A percentile compares a stretch with the other conserved stretches of the same genome.
Conservation (phyloP, 2,113 vertebrate species). For the Mus spicilegus region DNA sequence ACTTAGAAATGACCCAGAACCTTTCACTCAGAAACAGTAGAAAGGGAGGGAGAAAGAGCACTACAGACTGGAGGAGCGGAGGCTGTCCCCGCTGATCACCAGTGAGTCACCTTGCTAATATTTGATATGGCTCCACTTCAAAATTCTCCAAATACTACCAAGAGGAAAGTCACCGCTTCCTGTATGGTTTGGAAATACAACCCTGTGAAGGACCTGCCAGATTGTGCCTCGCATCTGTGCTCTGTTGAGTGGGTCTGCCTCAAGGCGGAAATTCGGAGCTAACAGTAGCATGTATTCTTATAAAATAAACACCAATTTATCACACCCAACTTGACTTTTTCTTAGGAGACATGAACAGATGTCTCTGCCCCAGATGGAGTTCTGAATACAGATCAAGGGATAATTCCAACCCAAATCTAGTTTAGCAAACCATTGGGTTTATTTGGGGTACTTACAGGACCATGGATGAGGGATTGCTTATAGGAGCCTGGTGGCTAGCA, state of each 20-base stretch:
- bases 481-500: neutral
- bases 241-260: neutral
- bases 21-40: too few species aligned
- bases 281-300: neutral
- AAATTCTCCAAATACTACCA: constrained; percentile 47
- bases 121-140: constrained; percentile 45
- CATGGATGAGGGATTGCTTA: neutral
- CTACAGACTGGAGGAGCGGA: neutral
- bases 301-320: neutral
- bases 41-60: neutral
- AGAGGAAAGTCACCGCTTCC: constrained; percentile 41
- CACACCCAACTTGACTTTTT: neutral
- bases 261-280: neutral
- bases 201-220: neutral
- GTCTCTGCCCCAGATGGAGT: neutral
- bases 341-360: neutral
- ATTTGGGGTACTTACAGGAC: neutral
- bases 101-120: neutral
- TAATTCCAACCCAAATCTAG: neutral
- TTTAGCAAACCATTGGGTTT: neutral
- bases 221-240: neutral
- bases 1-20: too few species aligned
- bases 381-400: neutral
- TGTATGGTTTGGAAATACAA: constrained; percentile 16
- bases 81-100: neutral